Evolutionary conservation across 2,888 invertebrate genomes (phyloP).

Genomic region (Cephus spinipes): DNA sequence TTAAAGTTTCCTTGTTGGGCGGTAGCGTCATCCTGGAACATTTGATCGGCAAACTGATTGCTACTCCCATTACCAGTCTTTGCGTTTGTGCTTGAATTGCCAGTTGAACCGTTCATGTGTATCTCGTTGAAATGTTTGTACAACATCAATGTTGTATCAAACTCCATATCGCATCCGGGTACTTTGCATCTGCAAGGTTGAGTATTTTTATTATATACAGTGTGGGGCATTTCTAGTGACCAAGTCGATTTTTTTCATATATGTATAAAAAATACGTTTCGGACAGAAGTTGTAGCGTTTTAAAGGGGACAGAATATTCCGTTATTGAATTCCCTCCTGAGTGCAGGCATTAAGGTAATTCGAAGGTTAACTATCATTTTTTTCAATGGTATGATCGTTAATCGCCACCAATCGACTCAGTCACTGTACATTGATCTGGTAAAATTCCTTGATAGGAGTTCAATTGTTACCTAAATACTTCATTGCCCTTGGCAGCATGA

Average conservation of each 20-base stretch:
- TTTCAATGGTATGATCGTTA: no score
- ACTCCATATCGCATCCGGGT: constrained; percentile 56
- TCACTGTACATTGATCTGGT: background rate
- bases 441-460: background rate
- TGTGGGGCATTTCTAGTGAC: no score
- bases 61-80: constrained; percentile 63
- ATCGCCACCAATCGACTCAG: no score
- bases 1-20: constrained; percentile 59
- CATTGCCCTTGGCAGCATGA: constrained; percentile 51
- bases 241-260: no score
- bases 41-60: constrained; percentile 53
- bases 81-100: constrained; percentile 52
- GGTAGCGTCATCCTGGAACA: constrained; percentile 55
- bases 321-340: no score
- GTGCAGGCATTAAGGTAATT: no score
- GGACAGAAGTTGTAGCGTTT: no score
- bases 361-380: no score
- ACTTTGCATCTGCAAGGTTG: constrained; percentile 55
- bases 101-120: constrained; percentile 47
- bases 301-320: no score
- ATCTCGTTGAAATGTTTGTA: constrained; percentile 59
- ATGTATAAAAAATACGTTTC: no score
- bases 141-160: constrained; percentile 52
- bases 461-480: constrained; percentile 52
- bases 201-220: background rate